Evolutionary conservation across 1,140 invertebrate species (phyloP), one percentile per base, ranked within the genome.

Genomic region (Laodelphax striatellus): DNA sequence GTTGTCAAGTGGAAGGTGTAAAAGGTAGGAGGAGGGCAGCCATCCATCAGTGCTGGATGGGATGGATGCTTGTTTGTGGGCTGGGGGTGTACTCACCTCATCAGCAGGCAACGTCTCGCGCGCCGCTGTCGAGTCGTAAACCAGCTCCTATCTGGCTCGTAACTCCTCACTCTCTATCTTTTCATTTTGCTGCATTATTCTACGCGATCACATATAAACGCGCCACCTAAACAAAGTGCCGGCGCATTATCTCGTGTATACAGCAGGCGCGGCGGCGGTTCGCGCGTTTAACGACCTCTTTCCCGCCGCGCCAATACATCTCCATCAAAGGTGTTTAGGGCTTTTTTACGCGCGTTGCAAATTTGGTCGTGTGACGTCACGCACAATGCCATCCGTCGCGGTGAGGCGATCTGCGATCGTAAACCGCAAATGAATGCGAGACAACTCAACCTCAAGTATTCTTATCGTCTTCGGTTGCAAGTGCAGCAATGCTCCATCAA

Each of bases 151-250:
- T 50, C 46, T 50, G 16, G 46, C 16, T 50, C 46, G 46, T 50
- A 50, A 50, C 46, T 50, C 46, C 16, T 19, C 46, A 19, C 46
- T 8, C 6, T 50, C 46, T 50, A 50, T 50, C 46, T 50, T 50
- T 50, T 50, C 46, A 50, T 50, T 50, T 50, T 50, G 21, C 46
- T 17, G 16, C 46, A 50, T 50, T 50, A 50, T 50, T 50, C 46
- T 22, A 50, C 46, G 16, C 46, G 46, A 50, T 50, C 46, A 50
- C 46, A 50, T 22, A 50, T 50, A 50, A 50, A 50, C 46, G 21
- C 46, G 16, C 46, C 21, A 50, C 46, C 46, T 50, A 50, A 50
- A 50, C 46, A 50, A 50, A 50, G 46, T 50, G 16, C 6, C 46
- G 46, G 46, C 16, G 46, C 46, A 50, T 50, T 50, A 50, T 50